A percentile compares a stretch with the other conserved stretches of the same genome.
These are phyloP conservation scores for Apotomis betuletana DNA, from an alignment of 2,888 invertebrate species.

Conservation along the genomic window DNA sequence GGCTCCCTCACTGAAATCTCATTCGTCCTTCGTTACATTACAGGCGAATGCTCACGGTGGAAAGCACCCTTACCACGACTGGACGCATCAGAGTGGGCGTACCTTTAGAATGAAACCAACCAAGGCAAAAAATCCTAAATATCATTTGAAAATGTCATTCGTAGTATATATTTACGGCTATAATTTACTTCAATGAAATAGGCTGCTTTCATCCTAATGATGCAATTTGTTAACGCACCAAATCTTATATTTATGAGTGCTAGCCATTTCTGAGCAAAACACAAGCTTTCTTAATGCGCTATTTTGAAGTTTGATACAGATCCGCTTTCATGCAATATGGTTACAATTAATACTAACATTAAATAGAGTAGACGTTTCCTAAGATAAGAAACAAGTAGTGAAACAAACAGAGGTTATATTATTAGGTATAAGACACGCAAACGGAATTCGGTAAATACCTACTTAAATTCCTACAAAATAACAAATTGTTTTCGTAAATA, in stretches of 20 bases:
- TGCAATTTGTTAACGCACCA: background rate
- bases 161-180: too few species aligned
- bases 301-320: conserved; percentile 11
- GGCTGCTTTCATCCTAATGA: background rate
- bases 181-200: too few species aligned
- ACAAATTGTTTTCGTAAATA: conserved; percentile 49
- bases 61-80: too few species aligned
- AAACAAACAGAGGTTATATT: conserved; percentile 2
- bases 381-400: conserved; percentile 4
- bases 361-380: conserved; percentile 17
- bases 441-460: conserved; percentile 45
- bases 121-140: too few species aligned
- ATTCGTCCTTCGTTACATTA: too few species aligned
- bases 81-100: too few species aligned
- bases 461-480: conserved; percentile 49
- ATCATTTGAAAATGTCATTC: too few species aligned
- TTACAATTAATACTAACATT: conserved; percentile 38
- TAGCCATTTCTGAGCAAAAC: conserved; percentile 8
- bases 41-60: too few species aligned
- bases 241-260: background rate
- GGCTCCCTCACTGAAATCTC: too few species aligned
- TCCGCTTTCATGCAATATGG: conserved; percentile 25
- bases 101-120: too few species aligned
- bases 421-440: conserved; percentile 38
- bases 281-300: conserved; percentile 47